Conservation (phyloP, 2,888 invertebrate species). For the Lasioglossum oenotherae region DNA sequence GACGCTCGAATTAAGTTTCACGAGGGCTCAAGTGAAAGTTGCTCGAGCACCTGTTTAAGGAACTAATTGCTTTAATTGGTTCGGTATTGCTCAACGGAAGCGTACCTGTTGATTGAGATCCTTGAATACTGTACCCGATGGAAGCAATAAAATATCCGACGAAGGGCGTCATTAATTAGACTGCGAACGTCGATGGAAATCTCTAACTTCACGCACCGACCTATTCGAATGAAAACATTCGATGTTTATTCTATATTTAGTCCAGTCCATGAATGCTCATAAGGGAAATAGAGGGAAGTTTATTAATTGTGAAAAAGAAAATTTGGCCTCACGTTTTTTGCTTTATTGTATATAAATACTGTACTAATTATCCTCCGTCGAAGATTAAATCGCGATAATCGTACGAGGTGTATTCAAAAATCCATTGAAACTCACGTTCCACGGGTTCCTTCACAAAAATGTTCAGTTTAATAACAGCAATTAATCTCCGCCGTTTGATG, state of each 20-base stretch:
- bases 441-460: not conserved
- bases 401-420: not conserved
- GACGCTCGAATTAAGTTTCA: slow-evolving; percentile 30
- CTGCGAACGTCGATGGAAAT: not conserved
- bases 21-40: slow-evolving; percentile 29
- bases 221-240: not conserved
- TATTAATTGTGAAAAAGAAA: too few species aligned
- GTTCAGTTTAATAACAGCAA: not conserved
- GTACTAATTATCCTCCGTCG: not conserved
- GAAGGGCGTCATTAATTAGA: not conserved
- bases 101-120: slow-evolving; percentile 48
- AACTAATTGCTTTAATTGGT: slow-evolving; percentile 43
- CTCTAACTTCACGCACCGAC: not conserved
- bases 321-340: too few species aligned
- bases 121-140: not conserved
- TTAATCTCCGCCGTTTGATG: not conserved
- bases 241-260: not conserved
- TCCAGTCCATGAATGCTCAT: too few species aligned
- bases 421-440: not conserved
- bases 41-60: slow-evolving; percentile 27
- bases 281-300: too few species aligned
- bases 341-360: too few species aligned
- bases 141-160: not conserved
- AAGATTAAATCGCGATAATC: not conserved
- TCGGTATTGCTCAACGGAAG: slow-evolving; percentile 24